phyloP scores from a whole-genome alignment of 2,888 invertebrate species.

The Mycalesis mineus region DNA sequence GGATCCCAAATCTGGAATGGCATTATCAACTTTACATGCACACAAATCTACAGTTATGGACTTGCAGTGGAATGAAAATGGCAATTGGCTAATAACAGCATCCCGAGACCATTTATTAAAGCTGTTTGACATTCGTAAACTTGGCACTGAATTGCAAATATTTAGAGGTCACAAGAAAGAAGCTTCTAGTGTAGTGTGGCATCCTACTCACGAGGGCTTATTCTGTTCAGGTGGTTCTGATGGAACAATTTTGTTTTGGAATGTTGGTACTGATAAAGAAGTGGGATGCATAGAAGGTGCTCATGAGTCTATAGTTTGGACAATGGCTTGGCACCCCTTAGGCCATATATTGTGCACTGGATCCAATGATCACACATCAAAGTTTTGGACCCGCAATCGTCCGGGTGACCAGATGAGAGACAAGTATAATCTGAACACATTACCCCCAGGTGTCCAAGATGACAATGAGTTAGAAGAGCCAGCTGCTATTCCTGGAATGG shows the following conservation, averaged over 20 bases:
- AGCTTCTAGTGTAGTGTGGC: constrained; percentile 98
- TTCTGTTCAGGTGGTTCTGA: constrained; percentile 99
- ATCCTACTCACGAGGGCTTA: constrained; percentile 97
- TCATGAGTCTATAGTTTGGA: constrained; percentile 99
- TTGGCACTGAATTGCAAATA: constrained; percentile 96
- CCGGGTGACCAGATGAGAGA: constrained; percentile 99
- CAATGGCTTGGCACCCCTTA: constrained; percentile 98
- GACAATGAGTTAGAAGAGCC: constrained; percentile 83
- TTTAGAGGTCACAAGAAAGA: constrained; percentile 99
- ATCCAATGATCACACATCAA: constrained; percentile 99
- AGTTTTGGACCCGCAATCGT: constrained; percentile 99
- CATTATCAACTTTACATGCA: constrained; percentile 97
- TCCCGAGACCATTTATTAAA: constrained; percentile 98
- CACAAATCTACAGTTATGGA: constrained; percentile 99
- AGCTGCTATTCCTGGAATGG: constrained; percentile 96
- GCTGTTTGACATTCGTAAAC: constrained; percentile 97
- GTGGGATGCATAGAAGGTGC: constrained; percentile 98
- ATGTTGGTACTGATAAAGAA: constrained; percentile 98
- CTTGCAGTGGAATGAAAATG: constrained; percentile 99
- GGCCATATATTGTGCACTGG: constrained; percentile 99
- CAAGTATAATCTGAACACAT: constrained; percentile 96
- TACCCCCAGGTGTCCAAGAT: constrained; percentile 86
- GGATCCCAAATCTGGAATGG: constrained; percentile 98
- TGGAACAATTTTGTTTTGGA: constrained; percentile 99
- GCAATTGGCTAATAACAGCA: constrained; percentile 99